Evolutionary conservation across 2,888 invertebrate genomes (phyloP).

Genomic region (Callosobruchus maculatus): DNA sequence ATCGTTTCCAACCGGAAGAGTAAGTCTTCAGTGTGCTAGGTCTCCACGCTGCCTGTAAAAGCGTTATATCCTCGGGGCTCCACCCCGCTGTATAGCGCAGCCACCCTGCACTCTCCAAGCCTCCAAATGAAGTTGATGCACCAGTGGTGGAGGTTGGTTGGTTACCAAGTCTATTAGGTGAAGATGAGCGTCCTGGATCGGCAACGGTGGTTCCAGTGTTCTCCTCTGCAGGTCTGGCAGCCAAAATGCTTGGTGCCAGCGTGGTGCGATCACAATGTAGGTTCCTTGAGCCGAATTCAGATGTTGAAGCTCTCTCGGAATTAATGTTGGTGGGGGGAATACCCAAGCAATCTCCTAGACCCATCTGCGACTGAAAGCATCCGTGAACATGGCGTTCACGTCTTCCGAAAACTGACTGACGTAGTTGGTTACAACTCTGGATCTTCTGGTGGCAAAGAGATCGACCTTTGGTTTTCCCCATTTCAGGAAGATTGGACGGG

Average conservation of each 20-base stretch:
- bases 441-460: constrained; percentile 18
- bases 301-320: not conserved
- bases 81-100: not conserved
- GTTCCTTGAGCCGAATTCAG: not conserved
- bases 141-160: constrained; percentile 1
- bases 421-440: constrained; percentile 10
- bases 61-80: constrained; percentile 3
- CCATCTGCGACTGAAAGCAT: constrained; percentile 19
- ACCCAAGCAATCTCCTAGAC: not conserved
- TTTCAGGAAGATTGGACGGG: constrained; percentile 12
- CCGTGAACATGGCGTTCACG: constrained; percentile 10
- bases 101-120: constrained; percentile 21
- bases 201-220: not conserved
- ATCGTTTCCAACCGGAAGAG: constrained; percentile 9
- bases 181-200: constrained; percentile 6
- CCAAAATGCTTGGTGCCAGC: not conserved
- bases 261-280: not conserved
- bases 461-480: constrained; percentile 20
- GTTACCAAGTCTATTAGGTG: constrained; percentile 8
- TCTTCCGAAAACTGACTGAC: constrained; percentile 9
- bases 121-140: constrained; percentile 13
- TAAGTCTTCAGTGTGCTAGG: constrained; percentile 10
- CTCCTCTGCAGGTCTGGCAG: not conserved
- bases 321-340: not conserved
- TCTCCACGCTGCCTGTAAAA: constrained; percentile 10